phyloP scores from a whole-genome alignment of 2,797 vertebrate species.

The Cichlasoma orientale region DNA sequence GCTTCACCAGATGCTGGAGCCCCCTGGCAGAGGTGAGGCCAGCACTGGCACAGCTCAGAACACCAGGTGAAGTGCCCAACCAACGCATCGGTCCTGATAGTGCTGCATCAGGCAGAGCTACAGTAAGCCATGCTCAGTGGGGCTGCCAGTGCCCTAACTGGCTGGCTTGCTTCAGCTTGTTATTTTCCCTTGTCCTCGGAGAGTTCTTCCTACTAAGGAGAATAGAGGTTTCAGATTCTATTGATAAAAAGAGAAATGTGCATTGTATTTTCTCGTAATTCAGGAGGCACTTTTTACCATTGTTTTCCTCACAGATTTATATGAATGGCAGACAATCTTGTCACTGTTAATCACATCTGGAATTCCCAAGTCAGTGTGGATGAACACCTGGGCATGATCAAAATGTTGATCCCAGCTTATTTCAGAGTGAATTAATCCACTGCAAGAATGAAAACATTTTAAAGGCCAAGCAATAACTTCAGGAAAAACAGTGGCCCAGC shows the following conservation, averaged over 20 bases:
- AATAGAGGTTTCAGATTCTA: slow-evolving; percentile 11
- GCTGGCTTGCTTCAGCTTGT: slow-evolving; percentile 37
- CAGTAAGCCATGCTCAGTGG: slow-evolving; percentile 36
- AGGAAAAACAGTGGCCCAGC: not conserved
- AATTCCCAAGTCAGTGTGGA: slow-evolving; percentile 2
- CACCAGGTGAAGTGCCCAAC: slow-evolving; percentile 44
- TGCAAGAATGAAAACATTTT: not conserved
- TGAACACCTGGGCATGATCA: not conserved
- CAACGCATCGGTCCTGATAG: slow-evolving; percentile 62
- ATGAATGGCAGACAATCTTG: slow-evolving; percentile 11
- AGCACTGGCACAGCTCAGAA: slow-evolving; percentile 49
- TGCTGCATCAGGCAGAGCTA: slow-evolving; percentile 48
- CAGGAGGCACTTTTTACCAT: slow-evolving; percentile 3
- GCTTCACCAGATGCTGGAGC: slow-evolving; percentile 40
- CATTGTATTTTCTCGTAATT: not conserved
- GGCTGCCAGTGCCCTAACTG: slow-evolving; percentile 43
- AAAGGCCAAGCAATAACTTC: not conserved
- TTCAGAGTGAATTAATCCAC: not conserved
- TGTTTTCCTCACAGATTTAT: slow-evolving; percentile 6
- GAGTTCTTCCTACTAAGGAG: slow-evolving; percentile 25
- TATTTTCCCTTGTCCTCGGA: slow-evolving; percentile 20
- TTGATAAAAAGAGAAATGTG: slow-evolving; percentile 25
- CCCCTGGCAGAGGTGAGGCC: slow-evolving; percentile 47
- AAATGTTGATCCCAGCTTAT: not conserved
- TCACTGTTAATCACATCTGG: slow-evolving; percentile 13